These are phyloP conservation scores for Nomada flava DNA, from an alignment of 2,888 invertebrate species.

Conservation along the genomic window DNA sequence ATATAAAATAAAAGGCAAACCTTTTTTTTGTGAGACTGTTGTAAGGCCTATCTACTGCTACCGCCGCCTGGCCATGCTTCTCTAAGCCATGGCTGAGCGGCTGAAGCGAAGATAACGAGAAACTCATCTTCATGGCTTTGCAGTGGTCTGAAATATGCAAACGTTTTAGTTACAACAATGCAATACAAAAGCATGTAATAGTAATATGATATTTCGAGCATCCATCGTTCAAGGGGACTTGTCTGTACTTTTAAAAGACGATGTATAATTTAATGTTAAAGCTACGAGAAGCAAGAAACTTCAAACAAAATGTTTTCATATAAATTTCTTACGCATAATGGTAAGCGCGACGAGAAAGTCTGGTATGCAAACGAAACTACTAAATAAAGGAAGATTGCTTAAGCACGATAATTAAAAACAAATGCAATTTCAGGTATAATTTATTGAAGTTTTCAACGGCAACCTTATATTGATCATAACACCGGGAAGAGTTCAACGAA, in stretches of 20 bases:
- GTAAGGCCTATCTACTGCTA: slow-evolving; percentile 89
- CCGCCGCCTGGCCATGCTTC: slow-evolving; percentile 83
- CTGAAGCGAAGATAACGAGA: slow-evolving; percentile 93
- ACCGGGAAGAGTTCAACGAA: slow-evolving; percentile 7
- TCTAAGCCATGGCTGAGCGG: slow-evolving; percentile 86
- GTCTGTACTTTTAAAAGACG: neutral
- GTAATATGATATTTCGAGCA: neutral
- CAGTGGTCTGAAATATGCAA: slow-evolving; percentile 52
- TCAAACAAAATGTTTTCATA: neutral
- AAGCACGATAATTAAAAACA: neutral
- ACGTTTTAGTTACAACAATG: neutral
- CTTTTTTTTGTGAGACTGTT: slow-evolving; percentile 93
- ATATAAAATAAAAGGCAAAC: slow-evolving; percentile 78
- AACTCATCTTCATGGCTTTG: slow-evolving; percentile 89
- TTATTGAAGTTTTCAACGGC: neutral
- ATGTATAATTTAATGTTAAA: slow-evolving; percentile 1
- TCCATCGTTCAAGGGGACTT: too few species aligned
- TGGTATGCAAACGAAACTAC: neutral
- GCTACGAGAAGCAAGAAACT: neutral
- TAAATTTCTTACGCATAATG: neutral
- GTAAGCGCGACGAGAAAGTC: neutral
- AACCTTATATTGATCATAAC: neutral
- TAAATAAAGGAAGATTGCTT: neutral
- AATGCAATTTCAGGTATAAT: neutral
- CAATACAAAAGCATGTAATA: neutral